Percentiles rank a stretch among this genome's conserved stretches.
Evolutionary conservation across 2,888 invertebrate species (phyloP).

Genomic region (Drosophila aldrichi): DNA sequence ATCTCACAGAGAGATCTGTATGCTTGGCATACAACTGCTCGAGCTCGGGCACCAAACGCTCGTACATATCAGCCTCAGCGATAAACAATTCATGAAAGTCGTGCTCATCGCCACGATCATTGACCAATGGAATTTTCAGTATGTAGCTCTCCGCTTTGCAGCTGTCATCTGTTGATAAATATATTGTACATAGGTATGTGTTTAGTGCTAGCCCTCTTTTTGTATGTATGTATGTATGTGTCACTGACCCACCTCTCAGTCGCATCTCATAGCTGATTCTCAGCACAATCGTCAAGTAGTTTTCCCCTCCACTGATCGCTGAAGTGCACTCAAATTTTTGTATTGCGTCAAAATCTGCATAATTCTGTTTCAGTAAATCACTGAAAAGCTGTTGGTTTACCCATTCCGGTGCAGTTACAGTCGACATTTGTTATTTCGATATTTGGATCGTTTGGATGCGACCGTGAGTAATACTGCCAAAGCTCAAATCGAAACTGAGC

Average conservation of each 20-base stretch:
- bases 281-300: slow-evolving; percentile 76
- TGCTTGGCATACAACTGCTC: slow-evolving; percentile 63
- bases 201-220: background rate
- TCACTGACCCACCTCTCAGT: slow-evolving; percentile 66
- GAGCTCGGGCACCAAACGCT: slow-evolving; percentile 72
- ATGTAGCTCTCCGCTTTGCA: slow-evolving; percentile 58
- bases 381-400: slow-evolving; percentile 64
- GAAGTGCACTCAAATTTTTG: slow-evolving; percentile 52
- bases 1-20: slow-evolving; percentile 45
- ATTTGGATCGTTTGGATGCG: background rate
- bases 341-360: slow-evolving; percentile 55
- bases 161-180: slow-evolving; percentile 39
- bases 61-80: slow-evolving; percentile 72
- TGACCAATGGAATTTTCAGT: slow-evolving; percentile 72
- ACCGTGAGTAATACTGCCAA: slow-evolving; percentile 15
- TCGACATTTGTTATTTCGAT: slow-evolving; percentile 29
- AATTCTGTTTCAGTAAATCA: slow-evolving; percentile 49
- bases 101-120: slow-evolving; percentile 56
- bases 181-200: background rate
- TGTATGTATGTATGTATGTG: background rate
- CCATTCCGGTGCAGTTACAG: slow-evolving; percentile 63
- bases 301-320: slow-evolving; percentile 78
- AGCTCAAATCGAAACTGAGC: slow-evolving; percentile 34
- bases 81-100: slow-evolving; percentile 62
- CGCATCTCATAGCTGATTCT: slow-evolving; percentile 66